A percentile compares a stretch with the other conserved stretches of the same genome.
Evolutionary conservation across 2,797 vertebrate genomes (phyloP).

Genomic region (Loriculus beryllinus): DNA sequence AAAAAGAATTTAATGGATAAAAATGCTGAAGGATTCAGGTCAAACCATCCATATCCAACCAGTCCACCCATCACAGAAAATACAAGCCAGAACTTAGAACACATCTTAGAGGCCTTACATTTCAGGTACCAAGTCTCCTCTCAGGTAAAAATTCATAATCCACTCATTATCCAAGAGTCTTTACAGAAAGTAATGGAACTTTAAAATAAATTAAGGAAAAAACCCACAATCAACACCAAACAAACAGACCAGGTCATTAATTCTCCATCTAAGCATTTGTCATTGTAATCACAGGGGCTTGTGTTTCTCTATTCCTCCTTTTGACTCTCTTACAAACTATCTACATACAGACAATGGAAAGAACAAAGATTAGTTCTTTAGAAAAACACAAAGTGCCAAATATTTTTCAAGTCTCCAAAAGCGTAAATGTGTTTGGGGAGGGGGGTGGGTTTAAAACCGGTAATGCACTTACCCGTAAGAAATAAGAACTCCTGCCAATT

Average conservation of each 20-base stretch:
- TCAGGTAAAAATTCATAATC: not conserved
- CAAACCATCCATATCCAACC: not conserved
- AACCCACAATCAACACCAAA: not conserved
- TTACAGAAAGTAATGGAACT: not conserved
- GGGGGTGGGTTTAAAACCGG: not conserved
- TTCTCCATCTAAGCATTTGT: not conserved
- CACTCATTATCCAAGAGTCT: not conserved
- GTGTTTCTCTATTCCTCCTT: not conserved
- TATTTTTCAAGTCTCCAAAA: not conserved
- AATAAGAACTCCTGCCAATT: not conserved
- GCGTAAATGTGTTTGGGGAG: not conserved
- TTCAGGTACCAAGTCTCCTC: not conserved
- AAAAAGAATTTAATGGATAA: not conserved
- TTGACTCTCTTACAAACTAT: not conserved
- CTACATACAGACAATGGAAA: not conserved
- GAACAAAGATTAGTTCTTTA: not conserved
- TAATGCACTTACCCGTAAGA: not conserved
- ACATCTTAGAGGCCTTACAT: not conserved
- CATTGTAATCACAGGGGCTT: not conserved
- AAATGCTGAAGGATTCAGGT: not conserved
- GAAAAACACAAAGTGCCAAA: not conserved
- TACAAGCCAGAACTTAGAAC: not conserved
- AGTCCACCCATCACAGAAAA: not conserved
- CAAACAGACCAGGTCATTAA: not conserved
- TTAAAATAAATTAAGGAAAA: not conserved